Percentiles rank a stretch among this genome's conserved stretches.
Conservation (phyloP, 2,888 invertebrate species). For the Papilio protenor region DNA sequence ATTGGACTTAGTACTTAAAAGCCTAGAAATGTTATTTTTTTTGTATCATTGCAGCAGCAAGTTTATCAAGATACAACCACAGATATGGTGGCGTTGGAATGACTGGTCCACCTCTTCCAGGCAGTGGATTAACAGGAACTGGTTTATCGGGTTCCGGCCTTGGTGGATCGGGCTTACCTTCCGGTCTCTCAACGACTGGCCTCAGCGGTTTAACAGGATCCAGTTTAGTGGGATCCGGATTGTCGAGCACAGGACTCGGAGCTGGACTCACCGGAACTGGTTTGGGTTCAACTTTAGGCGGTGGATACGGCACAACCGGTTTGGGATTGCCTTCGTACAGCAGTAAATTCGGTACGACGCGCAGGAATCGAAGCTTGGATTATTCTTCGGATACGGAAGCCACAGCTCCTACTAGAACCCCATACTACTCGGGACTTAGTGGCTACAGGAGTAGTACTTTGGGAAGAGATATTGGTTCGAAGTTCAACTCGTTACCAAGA, state of each 20-base stretch:
- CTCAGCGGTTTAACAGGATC: conserved; percentile 79
- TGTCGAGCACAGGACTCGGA: conserved; percentile 73
- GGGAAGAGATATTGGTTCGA: conserved; percentile 85
- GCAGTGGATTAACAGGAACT: conserved; percentile 62
- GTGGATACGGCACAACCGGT: conserved; percentile 74
- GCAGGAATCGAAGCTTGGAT: conserved; percentile 92
- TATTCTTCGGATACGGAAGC: conserved; percentile 98
- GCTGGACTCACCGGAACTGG: conserved; percentile 72
- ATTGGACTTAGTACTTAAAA: background rate
- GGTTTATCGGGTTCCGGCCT: conserved; percentile 60
- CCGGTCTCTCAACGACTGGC: conserved; percentile 76
- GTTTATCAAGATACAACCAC: conserved; percentile 86
- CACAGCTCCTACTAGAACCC: conserved; percentile 90
- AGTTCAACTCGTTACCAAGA: conserved; percentile 89
- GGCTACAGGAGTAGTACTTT: conserved; percentile 80
- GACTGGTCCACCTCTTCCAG: conserved; percentile 61
- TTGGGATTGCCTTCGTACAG: conserved; percentile 76
- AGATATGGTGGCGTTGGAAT: conserved; percentile 83
- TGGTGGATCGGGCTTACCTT: conserved; percentile 69
- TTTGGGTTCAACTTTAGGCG: conserved; percentile 70
- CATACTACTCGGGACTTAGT: conserved; percentile 88
- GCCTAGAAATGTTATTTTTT: background rate
- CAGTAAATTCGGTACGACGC: conserved; percentile 85
- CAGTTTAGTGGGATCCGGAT: conserved; percentile 72
- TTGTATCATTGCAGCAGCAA: conserved; percentile 72